Conservation (phyloP, 2,888 invertebrate genomes). For the Sminthurinus aureus region DNA sequence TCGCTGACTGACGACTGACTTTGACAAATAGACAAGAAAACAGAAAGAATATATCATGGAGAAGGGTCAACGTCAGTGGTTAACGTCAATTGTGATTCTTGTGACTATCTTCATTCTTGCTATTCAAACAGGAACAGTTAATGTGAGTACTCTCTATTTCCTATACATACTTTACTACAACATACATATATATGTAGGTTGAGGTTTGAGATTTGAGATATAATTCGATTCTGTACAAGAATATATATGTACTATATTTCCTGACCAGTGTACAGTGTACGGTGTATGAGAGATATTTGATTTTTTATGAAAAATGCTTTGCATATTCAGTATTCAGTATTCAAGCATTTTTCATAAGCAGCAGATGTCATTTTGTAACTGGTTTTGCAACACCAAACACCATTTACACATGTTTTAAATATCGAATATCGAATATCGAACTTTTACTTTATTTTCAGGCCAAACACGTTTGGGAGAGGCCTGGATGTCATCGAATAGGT, state of each 20-base stretch:
- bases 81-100: constrained; percentile 1
- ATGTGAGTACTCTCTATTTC: neutral
- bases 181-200: neutral
- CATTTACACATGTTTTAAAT: no score
- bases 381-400: no score
- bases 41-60: constrained; percentile 11
- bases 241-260: neutral
- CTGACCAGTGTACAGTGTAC: no score
- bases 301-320: no score
- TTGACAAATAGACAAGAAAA: constrained; percentile 9
- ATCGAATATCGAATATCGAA: neutral
- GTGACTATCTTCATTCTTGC: constrained; percentile 20
- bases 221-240: neutral
- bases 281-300: neutral
- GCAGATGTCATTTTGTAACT: no score
- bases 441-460: constrained; percentile 24
- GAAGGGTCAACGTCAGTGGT: constrained; percentile 30
- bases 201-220: neutral
- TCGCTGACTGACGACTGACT: neutral
- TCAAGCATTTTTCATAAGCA: no score
- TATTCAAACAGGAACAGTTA: neutral
- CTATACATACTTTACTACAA: no score
- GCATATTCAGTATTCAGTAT: no score
- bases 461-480: constrained; percentile 72
- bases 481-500: constrained; percentile 84